Evolutionary conservation across 2,888 invertebrate genomes (phyloP).

Genomic region (Nemapogon koenigi): DNA sequence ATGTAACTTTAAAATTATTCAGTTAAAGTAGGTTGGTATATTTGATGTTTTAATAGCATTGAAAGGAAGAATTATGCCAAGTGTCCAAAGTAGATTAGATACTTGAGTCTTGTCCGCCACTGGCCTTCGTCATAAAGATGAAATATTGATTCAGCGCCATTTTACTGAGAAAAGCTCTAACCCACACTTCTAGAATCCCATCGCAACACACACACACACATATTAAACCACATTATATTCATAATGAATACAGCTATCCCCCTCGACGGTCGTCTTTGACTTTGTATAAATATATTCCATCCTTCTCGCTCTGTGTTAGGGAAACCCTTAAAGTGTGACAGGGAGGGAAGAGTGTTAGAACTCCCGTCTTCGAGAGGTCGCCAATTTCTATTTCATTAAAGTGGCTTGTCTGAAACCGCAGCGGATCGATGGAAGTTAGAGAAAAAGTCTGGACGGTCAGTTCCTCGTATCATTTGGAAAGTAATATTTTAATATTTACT

Average conservation of each 20-base stretch:
- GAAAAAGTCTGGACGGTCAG: no score
- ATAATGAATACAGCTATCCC: slow-evolving; percentile 65
- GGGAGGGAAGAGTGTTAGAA: slow-evolving; percentile 52
- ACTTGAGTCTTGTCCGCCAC: not conserved
- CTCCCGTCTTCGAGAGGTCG: slow-evolving; percentile 60
- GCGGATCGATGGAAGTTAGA: slow-evolving; percentile 53
- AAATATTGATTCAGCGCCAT: slow-evolving; percentile 56
- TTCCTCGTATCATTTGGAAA: slow-evolving; percentile 39
- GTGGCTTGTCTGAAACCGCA: slow-evolving; percentile 56
- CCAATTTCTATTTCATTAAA: slow-evolving; percentile 64
- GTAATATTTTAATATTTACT: no score
- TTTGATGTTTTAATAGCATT: no score
- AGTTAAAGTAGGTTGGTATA: not conserved
- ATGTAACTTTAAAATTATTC: not conserved
- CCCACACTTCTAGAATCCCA: slow-evolving; percentile 37
- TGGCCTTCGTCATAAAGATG: slow-evolving; percentile 45
- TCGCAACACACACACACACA: slow-evolving; percentile 53
- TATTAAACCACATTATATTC: slow-evolving; percentile 61
- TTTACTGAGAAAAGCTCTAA: slow-evolving; percentile 37
- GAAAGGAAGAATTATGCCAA: no score
- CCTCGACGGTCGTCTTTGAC: slow-evolving; percentile 61
- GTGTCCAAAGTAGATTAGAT: no score
- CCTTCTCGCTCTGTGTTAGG: slow-evolving; percentile 46
- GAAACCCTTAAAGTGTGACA: slow-evolving; percentile 38
- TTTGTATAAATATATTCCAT: slow-evolving; percentile 63